Evolutionary conservation across 92 coral and sea anemone species (phyloP), one percentile per base, ranked within the genome.

Genomic region (Epizoanthus scotinus): DNA sequence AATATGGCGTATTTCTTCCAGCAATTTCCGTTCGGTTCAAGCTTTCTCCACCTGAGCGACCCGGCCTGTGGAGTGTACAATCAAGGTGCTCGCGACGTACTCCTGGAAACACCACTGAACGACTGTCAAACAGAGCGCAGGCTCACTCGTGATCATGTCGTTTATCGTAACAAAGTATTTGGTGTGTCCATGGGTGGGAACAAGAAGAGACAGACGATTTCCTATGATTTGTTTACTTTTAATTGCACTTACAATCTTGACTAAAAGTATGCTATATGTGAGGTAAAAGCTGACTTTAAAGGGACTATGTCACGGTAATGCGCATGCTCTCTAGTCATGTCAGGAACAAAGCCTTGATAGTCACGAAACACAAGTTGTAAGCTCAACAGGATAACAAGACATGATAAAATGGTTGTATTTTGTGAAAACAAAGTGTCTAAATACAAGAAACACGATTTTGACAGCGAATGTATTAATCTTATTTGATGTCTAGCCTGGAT

Each of bases 71-170:
- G 69, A 6, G 81, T 75, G 5, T 75, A 34, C 19, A 34, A 38
- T 21, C 10, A 58, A 55, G 81, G 81, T 5, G 50, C 9, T 27
- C 63, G 81, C 59, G 69, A 75, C 56, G 81, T 14, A 24, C 18
- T 20, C 2, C 2, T 75, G 44, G 68, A 15, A 59, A 75, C 81
- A 38, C 81, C 81, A 34, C 68, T 75, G 68, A 54, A 75, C 2
- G 67, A 54, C 68, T 75, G 81, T 54, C 38, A 75, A 40, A 75
- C 81, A 26, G 81, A 75, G 56, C 81, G 68, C 22, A 40, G 69
- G 19, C 0, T 75, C 57, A 75, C 69, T 26, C 81, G 40, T 10
- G 68, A 75, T 75, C 78, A 19, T 34, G 61, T 75, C 9, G n/a
- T 75, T 34, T 75, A 5, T 40, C 68, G 68, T 15, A 75, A 75